These are phyloP conservation scores for Bombus affinis DNA, from an alignment of 1,140 invertebrate genomes.

Conservation along the genomic window DNA sequence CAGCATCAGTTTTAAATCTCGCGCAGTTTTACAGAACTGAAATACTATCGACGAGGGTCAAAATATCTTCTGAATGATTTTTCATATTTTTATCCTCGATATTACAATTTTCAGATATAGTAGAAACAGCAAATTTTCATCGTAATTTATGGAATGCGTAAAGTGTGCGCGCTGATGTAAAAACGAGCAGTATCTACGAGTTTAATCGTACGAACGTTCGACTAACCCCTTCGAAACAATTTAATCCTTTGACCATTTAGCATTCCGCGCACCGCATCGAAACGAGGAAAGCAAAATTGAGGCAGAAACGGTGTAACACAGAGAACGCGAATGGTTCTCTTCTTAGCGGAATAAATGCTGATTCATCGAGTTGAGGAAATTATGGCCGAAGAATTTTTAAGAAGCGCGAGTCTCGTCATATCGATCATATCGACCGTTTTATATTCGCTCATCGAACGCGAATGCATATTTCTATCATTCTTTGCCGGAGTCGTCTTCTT, in stretches of 20 bases:
- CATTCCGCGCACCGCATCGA: background rate
- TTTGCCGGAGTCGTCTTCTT: background rate
- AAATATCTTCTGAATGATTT: background rate
- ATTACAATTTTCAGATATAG: background rate
- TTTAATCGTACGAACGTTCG: background rate
- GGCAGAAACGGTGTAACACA: background rate
- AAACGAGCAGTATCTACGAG: background rate
- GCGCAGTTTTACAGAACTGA: background rate
- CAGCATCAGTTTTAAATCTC: background rate
- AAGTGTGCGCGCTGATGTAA: too few species aligned
- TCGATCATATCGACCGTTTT: background rate
- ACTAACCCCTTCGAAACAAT: constrained; percentile 3
- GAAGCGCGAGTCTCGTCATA: background rate
- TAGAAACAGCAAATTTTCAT: background rate
- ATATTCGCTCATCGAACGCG: constrained; percentile 27
- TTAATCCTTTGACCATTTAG: constrained; percentile 11
- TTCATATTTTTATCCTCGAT: background rate
- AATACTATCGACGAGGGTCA: background rate
- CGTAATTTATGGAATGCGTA: background rate
- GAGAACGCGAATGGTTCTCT: background rate
- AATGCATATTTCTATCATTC: constrained; percentile 10
- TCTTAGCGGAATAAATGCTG: background rate
- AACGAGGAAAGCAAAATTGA: background rate
- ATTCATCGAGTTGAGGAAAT: background rate
- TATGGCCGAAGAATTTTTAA: background rate